Conservation (phyloP, 2,113 vertebrate genomes). For the Pollimyrus isidori region DNA sequence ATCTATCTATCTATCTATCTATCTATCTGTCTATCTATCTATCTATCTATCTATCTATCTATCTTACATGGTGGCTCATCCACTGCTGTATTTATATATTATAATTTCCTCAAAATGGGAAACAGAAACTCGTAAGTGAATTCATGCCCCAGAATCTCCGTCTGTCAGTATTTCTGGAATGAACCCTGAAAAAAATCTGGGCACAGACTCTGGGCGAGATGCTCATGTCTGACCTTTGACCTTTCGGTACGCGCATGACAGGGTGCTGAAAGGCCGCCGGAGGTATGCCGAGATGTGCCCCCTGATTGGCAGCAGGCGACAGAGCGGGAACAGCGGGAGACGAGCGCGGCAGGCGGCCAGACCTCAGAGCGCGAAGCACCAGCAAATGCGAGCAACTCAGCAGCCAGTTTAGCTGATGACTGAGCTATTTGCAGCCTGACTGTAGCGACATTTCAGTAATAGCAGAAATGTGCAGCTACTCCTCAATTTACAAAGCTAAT, state of each 20-base stretch:
- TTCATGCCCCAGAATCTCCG: not conserved
- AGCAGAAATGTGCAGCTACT: not conserved
- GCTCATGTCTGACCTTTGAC: constrained; percentile 2
- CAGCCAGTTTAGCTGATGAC: not conserved
- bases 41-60: not conserved
- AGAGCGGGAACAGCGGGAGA: not conserved
- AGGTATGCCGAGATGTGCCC: not conserved
- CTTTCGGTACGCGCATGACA: not conserved
- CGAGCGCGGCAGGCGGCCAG: not conserved
- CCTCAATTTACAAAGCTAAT: not conserved
- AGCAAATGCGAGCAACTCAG: not conserved
- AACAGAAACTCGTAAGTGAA: not conserved
- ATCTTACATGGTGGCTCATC: not conserved
- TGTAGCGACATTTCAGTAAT: not conserved
- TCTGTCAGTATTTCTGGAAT: constrained; percentile 3
- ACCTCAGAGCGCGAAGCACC: not conserved
- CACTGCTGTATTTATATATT: not conserved
- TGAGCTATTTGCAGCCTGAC: not conserved
- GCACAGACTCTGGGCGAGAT: not conserved
- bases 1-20: not conserved
- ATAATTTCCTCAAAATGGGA: not conserved
- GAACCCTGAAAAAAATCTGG: not conserved
- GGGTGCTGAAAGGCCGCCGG: not conserved
- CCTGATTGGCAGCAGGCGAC: not conserved
- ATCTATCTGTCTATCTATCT: not conserved